Evolutionary conservation across 2,113 vertebrate genomes (phyloP).

Genomic region (Pristiophorus japonicus): DNA sequence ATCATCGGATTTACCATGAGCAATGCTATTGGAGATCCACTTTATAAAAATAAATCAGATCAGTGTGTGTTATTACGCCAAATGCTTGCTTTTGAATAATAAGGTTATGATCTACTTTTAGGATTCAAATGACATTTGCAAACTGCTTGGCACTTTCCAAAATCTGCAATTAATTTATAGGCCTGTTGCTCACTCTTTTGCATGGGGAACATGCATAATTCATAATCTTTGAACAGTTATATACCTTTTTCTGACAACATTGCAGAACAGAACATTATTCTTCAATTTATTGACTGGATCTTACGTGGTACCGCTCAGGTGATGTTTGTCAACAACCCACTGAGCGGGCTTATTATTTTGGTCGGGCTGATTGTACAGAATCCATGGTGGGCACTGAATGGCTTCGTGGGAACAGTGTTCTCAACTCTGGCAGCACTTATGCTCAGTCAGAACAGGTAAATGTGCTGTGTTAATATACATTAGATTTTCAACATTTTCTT

Average conservation of each 20-base stretch:
- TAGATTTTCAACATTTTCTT: not conserved
- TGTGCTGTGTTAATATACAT: too few relatives aligned
- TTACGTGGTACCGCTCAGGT: conserved; percentile 91
- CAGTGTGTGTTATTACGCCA: not conserved
- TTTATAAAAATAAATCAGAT: not conserved
- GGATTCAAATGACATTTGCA: not conserved
- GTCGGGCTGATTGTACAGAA: conserved; percentile 82
- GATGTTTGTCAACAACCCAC: conserved; percentile 93
- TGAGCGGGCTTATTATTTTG: conserved; percentile 80
- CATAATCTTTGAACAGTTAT: not conserved
- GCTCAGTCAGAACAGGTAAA: conserved; percentile 78
- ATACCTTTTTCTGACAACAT: conserved; percentile 14
- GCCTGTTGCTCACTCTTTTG: not conserved
- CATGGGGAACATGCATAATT: not conserved
- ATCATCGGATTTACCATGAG: not conserved
- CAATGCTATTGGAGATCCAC: not conserved
- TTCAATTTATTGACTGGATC: conserved; percentile 85
- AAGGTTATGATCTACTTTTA: not conserved
- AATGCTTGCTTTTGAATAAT: not conserved
- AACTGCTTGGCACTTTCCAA: not conserved
- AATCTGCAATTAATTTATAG: not conserved
- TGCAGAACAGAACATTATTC: conserved; percentile 40
- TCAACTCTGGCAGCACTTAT: conserved; percentile 81
- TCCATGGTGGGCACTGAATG: conserved; percentile 85
- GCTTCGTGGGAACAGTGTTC: conserved; percentile 73